These are phyloP conservation scores for Ommatoiulus sabulosus DNA, from an alignment of 2,888 invertebrate species.

Conservation along the genomic window DNA sequence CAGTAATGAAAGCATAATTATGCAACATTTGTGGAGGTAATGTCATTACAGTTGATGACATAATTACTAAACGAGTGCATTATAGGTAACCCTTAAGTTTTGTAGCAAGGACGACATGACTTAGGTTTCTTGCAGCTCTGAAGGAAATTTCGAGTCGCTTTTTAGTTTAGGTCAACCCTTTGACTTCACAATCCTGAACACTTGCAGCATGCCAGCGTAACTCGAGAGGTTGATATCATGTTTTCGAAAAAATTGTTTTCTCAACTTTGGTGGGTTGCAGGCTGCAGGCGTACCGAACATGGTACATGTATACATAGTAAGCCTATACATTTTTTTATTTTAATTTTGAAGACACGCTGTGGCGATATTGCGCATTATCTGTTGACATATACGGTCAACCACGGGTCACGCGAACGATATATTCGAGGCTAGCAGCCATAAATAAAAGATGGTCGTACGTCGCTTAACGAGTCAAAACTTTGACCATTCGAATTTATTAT, in stretches of 20 bases:
- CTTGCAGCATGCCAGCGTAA: conserved; percentile 1
- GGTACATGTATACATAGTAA: neutral
- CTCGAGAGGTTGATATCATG: conserved; percentile 10
- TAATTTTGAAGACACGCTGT: neutral
- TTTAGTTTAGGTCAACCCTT: neutral
- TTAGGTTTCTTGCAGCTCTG: too few relatives aligned
- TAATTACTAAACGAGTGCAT: too few relatives aligned
- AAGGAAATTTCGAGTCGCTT: too few relatives aligned
- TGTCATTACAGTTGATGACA: too few relatives aligned
- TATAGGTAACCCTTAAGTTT: too few relatives aligned
- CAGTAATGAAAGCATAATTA: too few relatives aligned
- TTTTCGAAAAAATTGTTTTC: neutral
- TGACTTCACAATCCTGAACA: neutral
- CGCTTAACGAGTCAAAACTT: neutral
- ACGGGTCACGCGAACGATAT: neutral
- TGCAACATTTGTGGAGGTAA: too few relatives aligned
- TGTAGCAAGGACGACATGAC: too few relatives aligned
- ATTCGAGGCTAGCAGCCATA: neutral
- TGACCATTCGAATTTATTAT: neutral
- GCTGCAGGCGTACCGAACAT: neutral
- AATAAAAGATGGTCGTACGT: neutral
- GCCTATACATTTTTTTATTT: neutral
- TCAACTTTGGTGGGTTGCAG: neutral
- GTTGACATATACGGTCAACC: neutral
- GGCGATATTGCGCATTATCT: neutral